Percentiles rank a stretch among this genome's conserved stretches.
Evolutionary conservation across 2,797 vertebrate species (phyloP).

Genomic region (Sphenopsis melanotis): DNA sequence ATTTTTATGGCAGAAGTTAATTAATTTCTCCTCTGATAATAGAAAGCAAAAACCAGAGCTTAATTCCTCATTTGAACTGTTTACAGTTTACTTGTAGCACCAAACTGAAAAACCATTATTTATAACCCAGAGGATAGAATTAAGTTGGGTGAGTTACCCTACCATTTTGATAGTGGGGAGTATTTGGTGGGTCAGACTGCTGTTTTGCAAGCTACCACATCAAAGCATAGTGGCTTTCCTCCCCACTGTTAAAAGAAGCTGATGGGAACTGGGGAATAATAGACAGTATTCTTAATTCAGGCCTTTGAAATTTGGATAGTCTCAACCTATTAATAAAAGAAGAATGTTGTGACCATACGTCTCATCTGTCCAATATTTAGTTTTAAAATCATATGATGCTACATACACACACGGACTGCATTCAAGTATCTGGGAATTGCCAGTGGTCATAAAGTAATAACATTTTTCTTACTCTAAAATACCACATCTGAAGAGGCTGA

Average conservation of each 20-base stretch:
- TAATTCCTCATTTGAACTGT: not conserved
- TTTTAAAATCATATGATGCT: not conserved
- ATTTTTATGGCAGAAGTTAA: not conserved
- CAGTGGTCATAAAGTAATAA: not conserved
- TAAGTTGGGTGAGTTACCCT: not conserved
- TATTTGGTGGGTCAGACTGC: not conserved
- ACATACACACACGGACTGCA: not conserved
- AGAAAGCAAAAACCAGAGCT: not conserved
- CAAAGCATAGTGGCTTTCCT: not conserved
- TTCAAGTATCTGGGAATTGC: not conserved
- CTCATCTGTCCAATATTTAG: slow-evolving; percentile 18
- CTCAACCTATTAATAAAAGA: slow-evolving; percentile 32
- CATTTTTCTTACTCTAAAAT: not conserved
- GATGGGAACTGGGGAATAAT: not conserved
- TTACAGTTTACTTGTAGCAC: not conserved
- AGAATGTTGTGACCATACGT: slow-evolving; percentile 42
- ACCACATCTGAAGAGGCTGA: not conserved
- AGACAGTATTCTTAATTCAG: slow-evolving; percentile 14
- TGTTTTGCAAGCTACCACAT: not conserved
- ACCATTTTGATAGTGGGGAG: not conserved
- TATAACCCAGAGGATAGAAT: not conserved
- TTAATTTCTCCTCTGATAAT: not conserved
- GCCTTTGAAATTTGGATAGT: slow-evolving; percentile 29
- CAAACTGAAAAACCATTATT: not conserved
- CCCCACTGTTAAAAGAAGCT: not conserved